Conservation (phyloP, 2,113 vertebrate species). For the Microcebus ravelobensis region DNA sequence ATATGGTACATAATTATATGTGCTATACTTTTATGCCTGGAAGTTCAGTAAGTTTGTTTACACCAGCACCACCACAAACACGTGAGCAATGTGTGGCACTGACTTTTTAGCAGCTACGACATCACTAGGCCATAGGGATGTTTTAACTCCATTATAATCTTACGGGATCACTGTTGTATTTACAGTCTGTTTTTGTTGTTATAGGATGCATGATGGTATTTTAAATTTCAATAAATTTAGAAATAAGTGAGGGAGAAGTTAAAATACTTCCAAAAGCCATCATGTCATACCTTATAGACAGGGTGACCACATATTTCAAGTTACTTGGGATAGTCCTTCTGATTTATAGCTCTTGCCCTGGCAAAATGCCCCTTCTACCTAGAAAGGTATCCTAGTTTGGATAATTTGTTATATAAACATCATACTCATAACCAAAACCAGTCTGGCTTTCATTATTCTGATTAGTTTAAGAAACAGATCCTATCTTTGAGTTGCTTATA, state of each 20-base stretch:
- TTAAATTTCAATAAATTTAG: constrained; percentile 2
- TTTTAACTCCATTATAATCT: neutral
- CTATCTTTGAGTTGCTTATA: neutral
- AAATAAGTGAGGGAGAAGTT: neutral
- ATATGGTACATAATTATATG: neutral
- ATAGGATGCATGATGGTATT: neutral
- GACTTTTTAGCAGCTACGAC: neutral
- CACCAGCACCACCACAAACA: neutral
- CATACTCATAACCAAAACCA: neutral
- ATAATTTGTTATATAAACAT: neutral
- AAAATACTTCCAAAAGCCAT: neutral
- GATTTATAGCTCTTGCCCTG: neutral
- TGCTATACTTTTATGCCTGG: neutral
- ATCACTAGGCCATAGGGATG: neutral
- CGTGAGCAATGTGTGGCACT: neutral
- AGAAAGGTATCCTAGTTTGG: neutral
- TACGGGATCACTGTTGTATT: neutral
- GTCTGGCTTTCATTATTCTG: neutral
- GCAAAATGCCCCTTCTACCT: neutral
- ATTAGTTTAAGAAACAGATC: neutral
- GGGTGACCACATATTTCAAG: neutral
- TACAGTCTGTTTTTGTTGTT: neutral
- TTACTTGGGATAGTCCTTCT: neutral
- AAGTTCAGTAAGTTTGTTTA: neutral
- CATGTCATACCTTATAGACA: neutral